These are phyloP conservation scores for Ametastegia equiseti DNA, from an alignment of 2,888 invertebrate species.

Conservation along the genomic window DNA sequence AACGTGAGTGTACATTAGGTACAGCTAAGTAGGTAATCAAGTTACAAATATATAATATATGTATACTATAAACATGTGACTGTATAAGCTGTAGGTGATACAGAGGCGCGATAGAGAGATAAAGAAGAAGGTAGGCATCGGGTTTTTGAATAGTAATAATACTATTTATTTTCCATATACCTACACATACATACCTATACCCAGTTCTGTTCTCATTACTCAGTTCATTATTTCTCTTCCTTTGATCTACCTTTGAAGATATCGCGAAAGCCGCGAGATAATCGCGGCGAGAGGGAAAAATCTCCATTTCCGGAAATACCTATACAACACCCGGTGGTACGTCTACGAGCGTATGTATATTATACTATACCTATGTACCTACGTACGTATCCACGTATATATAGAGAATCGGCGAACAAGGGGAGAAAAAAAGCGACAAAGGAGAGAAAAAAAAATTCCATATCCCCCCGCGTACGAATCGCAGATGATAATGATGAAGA, in stretches of 20 bases:
- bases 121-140: not conserved
- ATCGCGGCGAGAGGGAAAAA: not conserved
- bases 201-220: not conserved
- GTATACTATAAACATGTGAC: not conserved
- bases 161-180: no score
- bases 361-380: no score
- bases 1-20: no score
- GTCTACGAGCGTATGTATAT: no score
- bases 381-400: not conserved
- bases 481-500: no score
- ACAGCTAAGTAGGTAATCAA: no score
- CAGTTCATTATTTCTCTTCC: not conserved
- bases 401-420: not conserved
- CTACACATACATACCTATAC: no score
- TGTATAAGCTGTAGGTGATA: not conserved
- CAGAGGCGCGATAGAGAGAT: not conserved
- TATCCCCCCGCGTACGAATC: no score
- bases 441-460: not conserved
- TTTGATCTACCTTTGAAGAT: conserved; percentile 7
- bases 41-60: not conserved
- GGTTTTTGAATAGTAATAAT: no score
- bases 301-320: not conserved
- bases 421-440: not conserved
- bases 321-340: no score
- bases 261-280: not conserved